Evolutionary conservation across 2,797 vertebrate genomes (phyloP).

Genomic region (Rhabdomys pumilio): DNA sequence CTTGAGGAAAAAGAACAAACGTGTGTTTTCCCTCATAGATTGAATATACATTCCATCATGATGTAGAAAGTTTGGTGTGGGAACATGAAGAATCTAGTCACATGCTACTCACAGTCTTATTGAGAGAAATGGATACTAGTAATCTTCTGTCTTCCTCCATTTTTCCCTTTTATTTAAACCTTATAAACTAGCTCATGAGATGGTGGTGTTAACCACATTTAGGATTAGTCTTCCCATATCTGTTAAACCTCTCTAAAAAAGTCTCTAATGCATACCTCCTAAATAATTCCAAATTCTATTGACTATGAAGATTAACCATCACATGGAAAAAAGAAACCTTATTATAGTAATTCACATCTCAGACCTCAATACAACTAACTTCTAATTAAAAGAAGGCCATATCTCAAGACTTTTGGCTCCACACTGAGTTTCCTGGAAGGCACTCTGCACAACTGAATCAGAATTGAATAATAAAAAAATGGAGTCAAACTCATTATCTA

Average conservation of each 20-base stretch:
- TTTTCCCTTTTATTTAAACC: not conserved
- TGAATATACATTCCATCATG: not conserved
- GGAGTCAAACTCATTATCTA: not conserved
- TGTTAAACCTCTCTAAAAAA: not conserved
- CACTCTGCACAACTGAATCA: not conserved
- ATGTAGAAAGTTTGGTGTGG: not conserved
- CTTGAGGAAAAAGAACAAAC: not conserved
- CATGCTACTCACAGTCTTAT: not conserved
- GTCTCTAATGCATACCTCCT: not conserved
- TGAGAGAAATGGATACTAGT: not conserved
- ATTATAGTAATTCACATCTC: not conserved
- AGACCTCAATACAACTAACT: not conserved
- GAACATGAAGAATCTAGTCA: not conserved
- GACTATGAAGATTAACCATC: not conserved
- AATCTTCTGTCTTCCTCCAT: not conserved
- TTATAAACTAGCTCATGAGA: not conserved
- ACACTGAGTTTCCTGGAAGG: not conserved
- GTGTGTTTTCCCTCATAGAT: not conserved
- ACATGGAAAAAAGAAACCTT: not conserved
- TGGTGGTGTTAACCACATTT: not conserved
- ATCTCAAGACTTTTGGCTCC: not conserved
- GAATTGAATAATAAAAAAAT: slow-evolving; percentile 12
- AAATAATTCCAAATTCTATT: not conserved
- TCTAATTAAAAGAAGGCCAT: not conserved
- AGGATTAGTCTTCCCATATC: not conserved